Base-by-base conservation (phyloP, 2,797 vertebrate species). In the Artibeus jamaicensis region DNA sequence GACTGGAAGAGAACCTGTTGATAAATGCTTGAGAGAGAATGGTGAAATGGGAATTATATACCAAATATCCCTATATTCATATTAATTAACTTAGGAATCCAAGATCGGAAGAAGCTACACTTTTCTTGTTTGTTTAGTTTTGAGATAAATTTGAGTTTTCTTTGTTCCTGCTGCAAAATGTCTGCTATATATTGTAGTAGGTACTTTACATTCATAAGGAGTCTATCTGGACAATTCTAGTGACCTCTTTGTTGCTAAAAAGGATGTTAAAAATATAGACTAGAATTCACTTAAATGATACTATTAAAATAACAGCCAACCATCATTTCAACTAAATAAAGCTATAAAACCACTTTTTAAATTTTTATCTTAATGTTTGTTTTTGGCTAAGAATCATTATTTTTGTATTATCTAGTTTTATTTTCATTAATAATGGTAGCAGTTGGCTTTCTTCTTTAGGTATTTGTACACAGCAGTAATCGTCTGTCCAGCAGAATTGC, bases 81-180 rank as follows among this genome's bases (percentile, higher is more conserved):
- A 1, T 86, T 91, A 81, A 55, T 93, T 96, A 91, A 65, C 32
- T 83, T 74, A 59, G 7, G 37, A 26, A 92, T 88, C 46, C 95
- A 24, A 81, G 6, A 11, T 53, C 46, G 92, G 79, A 93, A 89
- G 12, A 91, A 94, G 55, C 26, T 34, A 26, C 10, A 85, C 48
- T 93, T 78, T 82, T 67, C 32, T 86, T 85, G 53, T 86, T 91
- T 79, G 44, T 88, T 93, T 91, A 53, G 19, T 96, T 85, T 79
- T 96, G 74, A 94, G 39, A 79, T 48, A 77, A 88, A 65, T 62
- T 93, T 93, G 42, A 34, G 57, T 26, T 76, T 79, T 89, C 5
- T 26, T 44, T 79, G 55, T 18, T 89, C n/a, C 14, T 82, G 3
- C 93, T 59, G 91, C 22, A 74, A 83, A 89, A 83, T 91, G 12